Percentiles rank a stretch among this genome's conserved stretches.
These are phyloP conservation scores for Catagonus wagneri DNA, from an alignment of 2,113 vertebrate genomes.

Conservation along the genomic window DNA sequence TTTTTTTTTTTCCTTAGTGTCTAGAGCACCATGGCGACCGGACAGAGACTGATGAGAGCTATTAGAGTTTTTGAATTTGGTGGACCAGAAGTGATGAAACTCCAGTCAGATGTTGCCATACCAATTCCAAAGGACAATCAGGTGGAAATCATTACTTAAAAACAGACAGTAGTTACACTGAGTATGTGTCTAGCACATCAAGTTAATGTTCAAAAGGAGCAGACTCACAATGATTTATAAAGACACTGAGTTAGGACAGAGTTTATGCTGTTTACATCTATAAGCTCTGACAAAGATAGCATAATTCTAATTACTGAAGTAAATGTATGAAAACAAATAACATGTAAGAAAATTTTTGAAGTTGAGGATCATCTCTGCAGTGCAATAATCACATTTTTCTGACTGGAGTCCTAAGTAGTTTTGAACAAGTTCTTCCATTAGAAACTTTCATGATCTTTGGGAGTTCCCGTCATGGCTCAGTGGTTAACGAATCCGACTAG, in stretches of 20 bases:
- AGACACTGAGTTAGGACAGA: background rate
- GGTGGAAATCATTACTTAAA: slow-evolving; percentile 83
- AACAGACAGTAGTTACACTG: background rate
- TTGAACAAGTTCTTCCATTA: background rate
- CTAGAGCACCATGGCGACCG: slow-evolving; percentile 86
- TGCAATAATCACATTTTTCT: background rate
- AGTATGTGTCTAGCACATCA: background rate
- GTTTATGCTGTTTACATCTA: background rate
- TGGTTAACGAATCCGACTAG: too few relatives aligned
- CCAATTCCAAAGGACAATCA: slow-evolving; percentile 89
- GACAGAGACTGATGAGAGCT: slow-evolving; percentile 92
- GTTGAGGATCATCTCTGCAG: background rate
- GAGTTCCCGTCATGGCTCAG: too few relatives aligned
- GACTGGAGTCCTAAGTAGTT: background rate
- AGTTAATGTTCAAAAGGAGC: background rate
- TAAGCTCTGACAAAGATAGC: background rate
- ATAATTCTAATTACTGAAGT: background rate
- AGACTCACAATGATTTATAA: background rate
- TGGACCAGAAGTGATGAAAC: slow-evolving; percentile 91
- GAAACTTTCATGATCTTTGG: background rate
- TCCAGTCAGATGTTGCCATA: slow-evolving; percentile 87
- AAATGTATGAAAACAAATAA: background rate
- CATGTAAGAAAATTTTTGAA: background rate
- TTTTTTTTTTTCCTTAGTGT: background rate
- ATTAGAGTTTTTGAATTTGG: slow-evolving; percentile 94